These are phyloP conservation scores for Megathymus violae DNA, from an alignment of 1,140 invertebrate genomes.

Conservation along the genomic window DNA sequence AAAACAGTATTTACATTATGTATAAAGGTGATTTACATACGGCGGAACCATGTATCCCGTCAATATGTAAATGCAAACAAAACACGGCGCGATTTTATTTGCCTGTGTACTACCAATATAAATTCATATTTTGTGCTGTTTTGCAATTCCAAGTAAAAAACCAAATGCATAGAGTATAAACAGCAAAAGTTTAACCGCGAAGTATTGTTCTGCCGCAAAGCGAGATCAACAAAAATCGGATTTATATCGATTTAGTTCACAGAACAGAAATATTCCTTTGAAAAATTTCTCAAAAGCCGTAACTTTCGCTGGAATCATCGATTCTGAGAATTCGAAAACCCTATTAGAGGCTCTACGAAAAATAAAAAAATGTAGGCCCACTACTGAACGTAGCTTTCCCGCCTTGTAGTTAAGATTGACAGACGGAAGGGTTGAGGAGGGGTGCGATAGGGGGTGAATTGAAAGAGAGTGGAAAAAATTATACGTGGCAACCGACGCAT, in stretches of 20 bases:
- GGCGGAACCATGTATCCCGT: neutral
- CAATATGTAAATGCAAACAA: constrained; percentile 29
- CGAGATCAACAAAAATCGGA: constrained; percentile 32
- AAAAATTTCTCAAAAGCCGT: constrained; percentile 42
- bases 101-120: constrained; percentile 24
- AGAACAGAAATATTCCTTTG: constrained; percentile 38
- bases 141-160: constrained; percentile 34
- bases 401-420: constrained; percentile 82
- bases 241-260: constrained; percentile 32
- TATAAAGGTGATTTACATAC: constrained; percentile 3
- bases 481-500: constrained; percentile 80
- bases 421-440: constrained; percentile 75
- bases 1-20: neutral
- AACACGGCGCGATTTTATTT: constrained; percentile 28
- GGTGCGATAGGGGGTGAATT: constrained; percentile 68
- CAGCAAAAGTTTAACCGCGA: constrained; percentile 22
- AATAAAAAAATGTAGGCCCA: constrained; percentile 73
- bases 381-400: constrained; percentile 74
- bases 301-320: constrained; percentile 55
- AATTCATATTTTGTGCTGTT: constrained; percentile 26
- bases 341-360: constrained; percentile 66
- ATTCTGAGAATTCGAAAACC: constrained; percentile 64
- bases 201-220: constrained; percentile 28
- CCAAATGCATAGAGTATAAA: constrained; percentile 16
- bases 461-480: constrained; percentile 81